Conservation (phyloP, 2,113 vertebrate genomes). For the Protomyctophum bolini region DNA sequence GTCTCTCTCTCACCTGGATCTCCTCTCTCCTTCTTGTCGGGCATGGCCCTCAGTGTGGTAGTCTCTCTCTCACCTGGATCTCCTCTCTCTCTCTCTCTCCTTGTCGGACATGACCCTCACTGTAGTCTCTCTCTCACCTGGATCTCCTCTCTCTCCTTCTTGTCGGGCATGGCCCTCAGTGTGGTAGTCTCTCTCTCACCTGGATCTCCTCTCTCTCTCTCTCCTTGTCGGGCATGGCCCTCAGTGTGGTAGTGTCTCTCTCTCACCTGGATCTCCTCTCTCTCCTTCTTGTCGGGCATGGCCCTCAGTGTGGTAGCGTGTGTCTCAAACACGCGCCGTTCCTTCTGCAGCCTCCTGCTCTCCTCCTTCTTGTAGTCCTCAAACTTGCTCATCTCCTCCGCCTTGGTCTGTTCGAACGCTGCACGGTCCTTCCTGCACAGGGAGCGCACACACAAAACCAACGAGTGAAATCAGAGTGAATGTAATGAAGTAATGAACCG, state of each 20-base stretch:
- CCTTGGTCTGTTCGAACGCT: conserved; percentile 86
- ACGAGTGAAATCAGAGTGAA: background rate
- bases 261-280: conserved; percentile 92
- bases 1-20: too few species aligned
- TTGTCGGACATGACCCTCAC: conserved; percentile 91
- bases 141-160: conserved; percentile 94
- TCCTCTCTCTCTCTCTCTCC: conserved; percentile 94
- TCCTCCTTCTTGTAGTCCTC: conserved; percentile 91
- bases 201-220: conserved; percentile 97
- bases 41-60: too few species aligned
- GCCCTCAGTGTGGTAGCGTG: conserved; percentile 84
- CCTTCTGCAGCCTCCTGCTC: conserved; percentile 89
- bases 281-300: conserved; percentile 93
- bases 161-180: conserved; percentile 90
- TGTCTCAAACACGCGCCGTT: conserved; percentile 92
- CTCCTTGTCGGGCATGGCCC: conserved; percentile 92
- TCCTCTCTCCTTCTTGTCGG: too few species aligned
- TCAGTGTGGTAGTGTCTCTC: conserved; percentile 63
- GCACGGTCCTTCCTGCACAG: conserved; percentile 84
- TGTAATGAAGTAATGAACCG: too few species aligned
- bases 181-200: conserved; percentile 59
- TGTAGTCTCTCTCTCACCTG: conserved; percentile 86
- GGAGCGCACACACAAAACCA: background rate
- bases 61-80: conserved; percentile 82
- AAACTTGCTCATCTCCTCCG: conserved; percentile 84